phyloP scores from a whole-genome alignment of 2,797 vertebrate genomes.

The Pangasius sanitwongsei region DNA sequence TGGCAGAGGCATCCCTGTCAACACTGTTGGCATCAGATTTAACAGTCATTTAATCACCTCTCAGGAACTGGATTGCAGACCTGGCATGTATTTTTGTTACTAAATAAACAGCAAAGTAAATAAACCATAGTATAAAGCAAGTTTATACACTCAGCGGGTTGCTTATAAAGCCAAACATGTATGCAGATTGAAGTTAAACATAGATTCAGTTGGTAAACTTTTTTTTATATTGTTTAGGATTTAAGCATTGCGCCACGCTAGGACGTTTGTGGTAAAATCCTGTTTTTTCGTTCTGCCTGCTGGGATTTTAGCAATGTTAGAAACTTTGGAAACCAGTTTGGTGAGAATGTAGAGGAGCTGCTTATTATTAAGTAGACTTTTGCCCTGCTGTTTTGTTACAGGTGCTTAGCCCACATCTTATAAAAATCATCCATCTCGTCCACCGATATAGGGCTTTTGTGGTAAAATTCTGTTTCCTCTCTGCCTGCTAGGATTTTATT shows the following conservation, averaged over 20 bases:
- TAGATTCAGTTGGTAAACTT: neutral
- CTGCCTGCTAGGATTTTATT: neutral
- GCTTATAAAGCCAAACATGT: neutral
- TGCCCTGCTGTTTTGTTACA: neutral
- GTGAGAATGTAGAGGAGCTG: neutral
- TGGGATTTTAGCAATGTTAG: neutral
- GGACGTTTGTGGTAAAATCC: neutral
- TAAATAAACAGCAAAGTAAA: neutral
- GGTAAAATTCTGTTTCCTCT: neutral
- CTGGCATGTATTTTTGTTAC: neutral
- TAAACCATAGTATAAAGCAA: neutral
- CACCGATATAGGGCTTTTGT: neutral
- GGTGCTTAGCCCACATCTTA: neutral
- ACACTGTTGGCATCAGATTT: neutral
- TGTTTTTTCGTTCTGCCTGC: neutral
- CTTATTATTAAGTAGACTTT: neutral
- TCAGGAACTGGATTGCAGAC: neutral
- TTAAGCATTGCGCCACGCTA: neutral
- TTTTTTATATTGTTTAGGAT: neutral
- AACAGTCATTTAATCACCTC: neutral
- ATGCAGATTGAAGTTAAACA: neutral
- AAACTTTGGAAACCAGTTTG: neutral
- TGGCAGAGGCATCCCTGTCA: neutral
- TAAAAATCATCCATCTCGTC: neutral
- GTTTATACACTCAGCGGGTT: neutral